Percentiles rank a stretch among this genome's conserved stretches.
Evolutionary conservation across 2,113 vertebrate species (phyloP).

Genomic region (Albula goreensis): DNA sequence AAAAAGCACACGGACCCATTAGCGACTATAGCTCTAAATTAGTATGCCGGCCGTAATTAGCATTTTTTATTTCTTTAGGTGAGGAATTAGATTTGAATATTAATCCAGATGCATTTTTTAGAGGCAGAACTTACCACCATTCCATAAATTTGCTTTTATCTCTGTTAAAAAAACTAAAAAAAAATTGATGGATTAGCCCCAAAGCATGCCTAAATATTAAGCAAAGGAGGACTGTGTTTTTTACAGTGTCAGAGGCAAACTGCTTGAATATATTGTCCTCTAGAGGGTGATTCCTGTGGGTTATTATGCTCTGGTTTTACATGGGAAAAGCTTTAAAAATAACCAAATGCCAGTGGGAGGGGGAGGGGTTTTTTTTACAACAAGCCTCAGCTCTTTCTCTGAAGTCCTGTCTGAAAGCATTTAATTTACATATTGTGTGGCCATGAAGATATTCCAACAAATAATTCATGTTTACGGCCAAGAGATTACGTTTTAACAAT

Average conservation of each 20-base stretch:
- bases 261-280: constrained; percentile 32
- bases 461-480: constrained; percentile 24
- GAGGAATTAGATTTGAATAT: constrained; percentile 53
- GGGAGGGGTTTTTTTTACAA: constrained; percentile 15
- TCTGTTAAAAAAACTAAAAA: constrained; percentile 10
- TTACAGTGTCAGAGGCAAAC: constrained; percentile 11
- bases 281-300: constrained; percentile 42
- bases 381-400: constrained; percentile 21
- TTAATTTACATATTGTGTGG: constrained; percentile 26
- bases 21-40: constrained; percentile 39
- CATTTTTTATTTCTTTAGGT: constrained; percentile 57
- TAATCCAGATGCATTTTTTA: constrained; percentile 49
- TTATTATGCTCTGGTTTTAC: constrained; percentile 30
- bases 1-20: constrained; percentile 20
- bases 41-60: constrained; percentile 41
- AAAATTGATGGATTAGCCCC: constrained; percentile 43
- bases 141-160: constrained; percentile 54
- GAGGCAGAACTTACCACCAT: constrained; percentile 42
- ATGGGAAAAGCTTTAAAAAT: constrained; percentile 35
- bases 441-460: constrained; percentile 15
- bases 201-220: constrained; percentile 41
- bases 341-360: constrained; percentile 24
- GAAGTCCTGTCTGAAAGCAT: constrained; percentile 14
- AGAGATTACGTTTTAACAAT: constrained; percentile 17
- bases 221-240: constrained; percentile 23